Conservation (phyloP, 2,113 vertebrate genomes). For the Mesocricetus auratus region DNA sequence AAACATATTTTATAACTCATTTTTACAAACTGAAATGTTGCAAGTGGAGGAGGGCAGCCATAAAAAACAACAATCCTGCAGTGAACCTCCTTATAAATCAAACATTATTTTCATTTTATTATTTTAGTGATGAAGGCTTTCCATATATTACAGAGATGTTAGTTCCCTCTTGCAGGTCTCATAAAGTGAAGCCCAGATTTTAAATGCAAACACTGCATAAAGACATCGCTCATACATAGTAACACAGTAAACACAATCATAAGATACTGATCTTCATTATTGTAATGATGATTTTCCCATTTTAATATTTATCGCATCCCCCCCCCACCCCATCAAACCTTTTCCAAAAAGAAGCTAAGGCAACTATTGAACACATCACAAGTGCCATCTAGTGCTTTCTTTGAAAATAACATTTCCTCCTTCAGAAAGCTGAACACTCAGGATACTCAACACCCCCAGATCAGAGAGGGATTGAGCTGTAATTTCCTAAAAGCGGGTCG, state of each 20-base stretch:
- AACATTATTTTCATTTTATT: slow-evolving; percentile 50
- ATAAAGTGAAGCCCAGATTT: slow-evolving; percentile 65
- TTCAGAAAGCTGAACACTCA: slow-evolving; percentile 13
- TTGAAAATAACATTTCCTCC: slow-evolving; percentile 42
- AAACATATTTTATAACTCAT: slow-evolving; percentile 43
- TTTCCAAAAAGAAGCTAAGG: slow-evolving; percentile 54
- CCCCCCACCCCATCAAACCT: neutral
- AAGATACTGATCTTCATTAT: slow-evolving; percentile 73
- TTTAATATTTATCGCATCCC: slow-evolving; percentile 79
- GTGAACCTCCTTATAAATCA: slow-evolving; percentile 37
- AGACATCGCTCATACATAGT: slow-evolving; percentile 72
- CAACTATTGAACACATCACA: slow-evolving; percentile 61
- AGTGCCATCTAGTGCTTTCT: slow-evolving; percentile 80
- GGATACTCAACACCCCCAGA: neutral
- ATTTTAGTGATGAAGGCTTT: slow-evolving; percentile 50
- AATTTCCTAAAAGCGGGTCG: neutral
- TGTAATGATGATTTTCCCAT: slow-evolving; percentile 73
- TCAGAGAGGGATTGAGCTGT: neutral
- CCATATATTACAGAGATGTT: slow-evolving; percentile 55
- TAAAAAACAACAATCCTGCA: slow-evolving; percentile 3
- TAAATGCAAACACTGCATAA: slow-evolving; percentile 71
- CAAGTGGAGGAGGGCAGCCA: slow-evolving; percentile 13
- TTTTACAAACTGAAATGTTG: slow-evolving; percentile 55
- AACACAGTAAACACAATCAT: slow-evolving; percentile 76
- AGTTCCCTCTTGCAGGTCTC: slow-evolving; percentile 54